phyloP scores from a whole-genome alignment of 2,113 vertebrate genomes.

The Tretioscincus oriximinensis region DNA sequence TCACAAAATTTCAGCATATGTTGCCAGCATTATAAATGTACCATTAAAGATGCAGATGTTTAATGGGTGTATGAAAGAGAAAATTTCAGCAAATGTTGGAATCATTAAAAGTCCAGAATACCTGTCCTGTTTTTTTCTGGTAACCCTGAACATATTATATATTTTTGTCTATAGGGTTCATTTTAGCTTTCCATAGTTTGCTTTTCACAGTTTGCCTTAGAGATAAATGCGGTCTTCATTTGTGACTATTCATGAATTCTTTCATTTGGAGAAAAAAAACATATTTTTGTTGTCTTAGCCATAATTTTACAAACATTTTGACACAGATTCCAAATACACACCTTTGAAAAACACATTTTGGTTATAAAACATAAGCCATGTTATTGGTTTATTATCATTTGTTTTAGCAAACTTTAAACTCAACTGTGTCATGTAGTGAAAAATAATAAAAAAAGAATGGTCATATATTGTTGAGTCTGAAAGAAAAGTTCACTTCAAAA shows the following conservation, averaged over 20 bases:
- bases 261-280: neutral
- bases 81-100: too few species aligned
- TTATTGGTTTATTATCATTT: neutral
- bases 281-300: neutral
- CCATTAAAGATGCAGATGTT: too few species aligned
- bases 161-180: neutral
- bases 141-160: neutral
- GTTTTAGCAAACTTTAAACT: neutral
- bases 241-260: slow-evolving; percentile 25
- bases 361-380: neutral
- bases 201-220: slow-evolving; percentile 7
- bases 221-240: neutral
- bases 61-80: too few species aligned
- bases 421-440: slow-evolving; percentile 47
- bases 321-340: neutral
- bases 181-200: neutral
- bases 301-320: slow-evolving; percentile 9
- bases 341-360: neutral
- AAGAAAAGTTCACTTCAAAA: slow-evolving; percentile 65
- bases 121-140: too few species aligned
- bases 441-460: slow-evolving; percentile 15
- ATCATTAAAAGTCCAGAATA: too few species aligned
- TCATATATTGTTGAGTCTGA: slow-evolving; percentile 51
- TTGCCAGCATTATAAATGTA: too few species aligned
- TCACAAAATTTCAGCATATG: too few species aligned